phyloP scores from a whole-genome alignment of 2,797 vertebrate species.

The Tiaroga cobitis region DNA sequence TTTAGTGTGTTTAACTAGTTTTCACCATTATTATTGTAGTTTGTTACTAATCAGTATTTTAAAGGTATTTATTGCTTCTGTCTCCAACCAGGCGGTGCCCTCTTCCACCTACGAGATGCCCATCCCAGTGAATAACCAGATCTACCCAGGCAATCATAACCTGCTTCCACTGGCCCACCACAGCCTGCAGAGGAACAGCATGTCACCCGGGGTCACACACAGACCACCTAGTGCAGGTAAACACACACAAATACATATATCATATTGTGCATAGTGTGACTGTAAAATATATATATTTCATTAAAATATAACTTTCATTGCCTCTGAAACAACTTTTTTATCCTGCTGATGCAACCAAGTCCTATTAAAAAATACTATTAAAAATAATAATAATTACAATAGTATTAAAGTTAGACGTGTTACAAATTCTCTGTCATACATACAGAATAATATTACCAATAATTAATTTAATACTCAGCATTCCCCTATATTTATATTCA shows the following conservation, averaged over 20 bases:
- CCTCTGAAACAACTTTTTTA: background rate
- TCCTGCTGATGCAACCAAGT: background rate
- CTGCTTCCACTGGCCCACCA: constrained; percentile 95
- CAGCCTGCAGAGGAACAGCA: constrained; percentile 97
- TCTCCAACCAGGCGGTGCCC: constrained; percentile 86
- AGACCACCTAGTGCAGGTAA: constrained; percentile 98
- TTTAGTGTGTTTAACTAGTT: background rate
- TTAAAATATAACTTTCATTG: background rate
- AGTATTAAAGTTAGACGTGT: background rate
- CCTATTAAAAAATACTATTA: background rate
- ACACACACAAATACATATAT: constrained; percentile 20
- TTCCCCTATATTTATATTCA: background rate
- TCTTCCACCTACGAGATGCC: constrained; percentile 98
- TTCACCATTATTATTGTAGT: background rate
- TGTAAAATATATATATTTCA: background rate
- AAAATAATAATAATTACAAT: background rate
- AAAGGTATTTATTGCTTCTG: background rate
- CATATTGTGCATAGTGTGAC: constrained; percentile 35
- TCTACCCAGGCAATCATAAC: constrained; percentile 97
- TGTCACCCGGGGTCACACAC: constrained; percentile 98
- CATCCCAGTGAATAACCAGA: constrained; percentile 97
- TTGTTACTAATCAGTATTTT: background rate
- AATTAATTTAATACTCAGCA: background rate
- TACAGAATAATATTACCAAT: background rate
- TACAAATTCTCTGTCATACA: background rate